Percentiles rank a stretch among this genome's conserved stretches.
Conservation (phyloP, 2,888 invertebrate genomes). For the Spodoptera exigua region DNA sequence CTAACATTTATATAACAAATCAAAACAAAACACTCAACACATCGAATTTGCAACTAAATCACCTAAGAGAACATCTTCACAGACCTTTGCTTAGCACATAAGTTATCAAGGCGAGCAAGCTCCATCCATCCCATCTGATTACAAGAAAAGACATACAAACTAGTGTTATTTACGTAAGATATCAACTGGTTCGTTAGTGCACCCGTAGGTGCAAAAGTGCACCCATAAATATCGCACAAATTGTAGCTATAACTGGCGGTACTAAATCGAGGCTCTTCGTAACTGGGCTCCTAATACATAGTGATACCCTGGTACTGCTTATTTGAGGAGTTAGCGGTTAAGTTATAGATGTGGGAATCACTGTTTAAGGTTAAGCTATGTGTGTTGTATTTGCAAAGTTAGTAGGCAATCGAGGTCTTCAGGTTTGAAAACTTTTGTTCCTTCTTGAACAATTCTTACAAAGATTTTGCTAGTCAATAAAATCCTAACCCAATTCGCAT, state of each 20-base stretch:
- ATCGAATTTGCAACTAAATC: conserved; percentile 15
- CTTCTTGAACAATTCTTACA: too few species aligned
- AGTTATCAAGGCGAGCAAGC: conserved; percentile 45
- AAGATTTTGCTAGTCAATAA: too few species aligned
- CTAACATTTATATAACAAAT: too few species aligned
- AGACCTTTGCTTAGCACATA: conserved; percentile 45
- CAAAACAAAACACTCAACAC: neutral
- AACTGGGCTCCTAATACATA: conserved; percentile 62
- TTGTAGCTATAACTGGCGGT: conserved; percentile 63
- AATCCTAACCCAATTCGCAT: too few species aligned
- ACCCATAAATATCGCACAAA: conserved; percentile 68
- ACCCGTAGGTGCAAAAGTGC: conserved; percentile 67
- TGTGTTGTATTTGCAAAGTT: too few species aligned
- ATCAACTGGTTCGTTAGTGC: conserved; percentile 70
- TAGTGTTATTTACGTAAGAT: conserved; percentile 58
- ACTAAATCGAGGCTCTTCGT: conserved; percentile 67
- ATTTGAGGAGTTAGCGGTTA: conserved; percentile 6
- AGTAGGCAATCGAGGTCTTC: too few species aligned
- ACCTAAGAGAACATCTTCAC: conserved; percentile 20
- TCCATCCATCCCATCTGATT: conserved; percentile 50
- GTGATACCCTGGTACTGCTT: conserved; percentile 37
- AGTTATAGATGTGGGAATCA: neutral
- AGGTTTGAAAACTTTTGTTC: too few species aligned
- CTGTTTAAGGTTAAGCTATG: too few species aligned
- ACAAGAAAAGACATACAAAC: conserved; percentile 50